Conservation (phyloP, 2,888 invertebrate species). For the Hermaeophaga mercurialis region DNA sequence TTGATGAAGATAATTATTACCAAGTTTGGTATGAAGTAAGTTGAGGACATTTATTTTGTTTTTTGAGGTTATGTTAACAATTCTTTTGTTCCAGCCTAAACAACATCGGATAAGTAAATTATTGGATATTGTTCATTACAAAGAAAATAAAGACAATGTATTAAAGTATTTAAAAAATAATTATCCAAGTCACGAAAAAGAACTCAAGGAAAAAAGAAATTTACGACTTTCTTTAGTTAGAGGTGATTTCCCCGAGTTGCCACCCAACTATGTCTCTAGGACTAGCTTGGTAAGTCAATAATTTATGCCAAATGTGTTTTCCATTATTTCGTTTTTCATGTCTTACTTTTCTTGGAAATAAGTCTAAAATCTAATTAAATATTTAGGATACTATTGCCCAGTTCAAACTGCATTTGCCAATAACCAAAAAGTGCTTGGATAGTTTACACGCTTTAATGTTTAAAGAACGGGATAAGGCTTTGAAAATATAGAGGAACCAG, state of each 20-base stretch:
- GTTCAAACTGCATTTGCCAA: too few species aligned
- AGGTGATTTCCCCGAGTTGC: constrained; percentile 65
- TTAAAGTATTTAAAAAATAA: constrained; percentile 28
- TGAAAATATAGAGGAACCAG: too few species aligned
- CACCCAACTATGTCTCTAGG: constrained; percentile 62
- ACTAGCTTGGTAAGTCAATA: constrained; percentile 58
- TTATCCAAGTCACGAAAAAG: constrained; percentile 33
- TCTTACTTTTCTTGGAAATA: too few species aligned
- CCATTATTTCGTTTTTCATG: too few species aligned
- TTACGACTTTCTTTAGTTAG: constrained; percentile 54
- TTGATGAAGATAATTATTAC: constrained; percentile 31
- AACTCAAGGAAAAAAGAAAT: constrained; percentile 30
- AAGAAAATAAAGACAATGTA: constrained; percentile 25
- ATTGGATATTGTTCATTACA: constrained; percentile 27
- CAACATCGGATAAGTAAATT: constrained; percentile 28
- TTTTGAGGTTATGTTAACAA: constrained; percentile 13
- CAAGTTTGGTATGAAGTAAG: constrained; percentile 32
- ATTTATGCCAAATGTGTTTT: not conserved
- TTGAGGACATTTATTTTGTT: not conserved
- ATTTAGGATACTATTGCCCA: too few species aligned
- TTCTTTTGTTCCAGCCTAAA: constrained; percentile 27
- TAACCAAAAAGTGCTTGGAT: too few species aligned
- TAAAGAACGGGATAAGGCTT: too few species aligned
- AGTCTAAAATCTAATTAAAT: too few species aligned
- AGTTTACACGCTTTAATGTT: too few species aligned